phyloP scores from a whole-genome alignment of 2,797 vertebrate species.

The Phaenicophaeus curvirostris region DNA sequence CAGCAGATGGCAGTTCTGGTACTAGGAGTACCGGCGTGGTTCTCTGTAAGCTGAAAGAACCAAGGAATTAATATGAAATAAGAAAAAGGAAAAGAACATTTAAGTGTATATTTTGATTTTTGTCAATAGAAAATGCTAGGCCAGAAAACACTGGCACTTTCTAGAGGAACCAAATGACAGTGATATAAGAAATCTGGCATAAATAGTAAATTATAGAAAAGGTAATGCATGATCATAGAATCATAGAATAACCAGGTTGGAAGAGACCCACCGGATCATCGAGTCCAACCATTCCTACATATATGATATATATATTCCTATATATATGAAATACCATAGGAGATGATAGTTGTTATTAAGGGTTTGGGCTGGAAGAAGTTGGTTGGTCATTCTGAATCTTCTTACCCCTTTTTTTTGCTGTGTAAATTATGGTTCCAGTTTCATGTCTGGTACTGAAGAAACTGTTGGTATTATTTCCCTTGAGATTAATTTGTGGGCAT shows the following conservation, averaged over 20 bases:
- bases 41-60: not conserved
- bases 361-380: not conserved
- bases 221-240: not conserved
- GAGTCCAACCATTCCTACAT: too few relatives aligned
- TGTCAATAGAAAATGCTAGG: not conserved
- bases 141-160: not conserved
- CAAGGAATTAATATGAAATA: slow-evolving; percentile 7
- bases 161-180: not conserved
- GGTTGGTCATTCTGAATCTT: not conserved
- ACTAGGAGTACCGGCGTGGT: slow-evolving; percentile 23
- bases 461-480: not conserved
- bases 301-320: too few relatives aligned
- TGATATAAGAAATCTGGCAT: not conserved
- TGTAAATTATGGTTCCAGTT: not conserved
- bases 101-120: not conserved
- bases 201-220: not conserved
- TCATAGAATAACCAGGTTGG: too few relatives aligned
- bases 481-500: not conserved
- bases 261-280: too few relatives aligned
- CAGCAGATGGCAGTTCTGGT: slow-evolving; percentile 66
- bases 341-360: not conserved
- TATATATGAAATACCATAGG: not conserved
- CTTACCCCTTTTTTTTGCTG: not conserved
- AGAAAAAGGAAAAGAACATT: not conserved
- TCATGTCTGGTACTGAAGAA: not conserved